Conservation (phyloP, 2,888 invertebrate genomes). For the Aleiodes testaceus region DNA sequence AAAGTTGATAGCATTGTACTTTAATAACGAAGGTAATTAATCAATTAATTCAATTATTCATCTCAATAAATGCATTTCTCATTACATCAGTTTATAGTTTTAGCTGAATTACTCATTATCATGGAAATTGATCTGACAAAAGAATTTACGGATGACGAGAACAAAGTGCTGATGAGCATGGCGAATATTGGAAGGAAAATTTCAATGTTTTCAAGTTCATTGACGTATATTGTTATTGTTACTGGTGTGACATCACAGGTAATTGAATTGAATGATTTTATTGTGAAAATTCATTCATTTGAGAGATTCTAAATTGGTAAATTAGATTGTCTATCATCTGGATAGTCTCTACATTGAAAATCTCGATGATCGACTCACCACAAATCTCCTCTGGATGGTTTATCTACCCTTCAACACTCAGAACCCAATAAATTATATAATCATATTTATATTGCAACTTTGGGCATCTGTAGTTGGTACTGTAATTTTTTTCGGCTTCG, state of each 20-base stretch:
- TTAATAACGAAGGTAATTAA: constrained; percentile 13
- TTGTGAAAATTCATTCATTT: no score
- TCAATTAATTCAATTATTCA: background rate
- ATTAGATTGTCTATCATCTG: constrained; percentile 37
- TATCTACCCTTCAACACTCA: constrained; percentile 28
- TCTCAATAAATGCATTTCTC: background rate
- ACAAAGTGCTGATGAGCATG: constrained; percentile 47
- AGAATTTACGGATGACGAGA: constrained; percentile 37
- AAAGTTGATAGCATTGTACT: background rate
- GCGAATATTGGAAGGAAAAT: constrained; percentile 52
- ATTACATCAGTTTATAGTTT: constrained; percentile 30
- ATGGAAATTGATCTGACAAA: constrained; percentile 46
- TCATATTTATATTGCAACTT: constrained; percentile 42
- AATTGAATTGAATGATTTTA: background rate
- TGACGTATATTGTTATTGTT: constrained; percentile 51
- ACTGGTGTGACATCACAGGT: constrained; percentile 39
- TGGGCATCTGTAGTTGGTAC: constrained; percentile 19
- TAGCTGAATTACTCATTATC: constrained; percentile 19
- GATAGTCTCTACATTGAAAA: constrained; percentile 18
- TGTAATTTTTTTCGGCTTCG: constrained; percentile 39
- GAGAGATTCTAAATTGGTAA: constrained; percentile 19
- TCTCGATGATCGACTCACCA: constrained; percentile 24
- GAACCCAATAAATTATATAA: constrained; percentile 25
- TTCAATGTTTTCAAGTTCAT: constrained; percentile 48
- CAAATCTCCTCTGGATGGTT: constrained; percentile 7